Base-by-base conservation (phyloP, 2,888 invertebrate genomes). In the Agrilus mali region DNA sequence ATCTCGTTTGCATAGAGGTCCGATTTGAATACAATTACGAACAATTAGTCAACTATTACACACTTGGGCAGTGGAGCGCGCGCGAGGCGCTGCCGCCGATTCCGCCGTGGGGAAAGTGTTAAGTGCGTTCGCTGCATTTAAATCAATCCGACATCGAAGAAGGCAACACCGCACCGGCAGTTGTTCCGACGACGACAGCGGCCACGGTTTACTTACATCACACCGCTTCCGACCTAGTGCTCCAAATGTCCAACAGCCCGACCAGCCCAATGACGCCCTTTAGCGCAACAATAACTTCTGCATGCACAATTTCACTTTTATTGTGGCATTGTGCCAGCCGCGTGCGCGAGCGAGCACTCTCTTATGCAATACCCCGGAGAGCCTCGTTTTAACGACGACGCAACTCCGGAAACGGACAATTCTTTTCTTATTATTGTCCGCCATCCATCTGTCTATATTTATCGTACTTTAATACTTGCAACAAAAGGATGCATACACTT, bases 1-100 rank as follows among this genome's bases (percentile, higher is more conserved):
- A 46, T 50, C 52, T 50, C 49, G 60, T 63, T 64, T 63, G 57
- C 63, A 63, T 63, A 63, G 63, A 58, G 52, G 49, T 55, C 56
- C 58, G 52, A 60, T 63, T 62, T 60, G 59, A 63, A 63, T 61
- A 59, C 64, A 64, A 66, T 65, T 63, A 60, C 59, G 58, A 59
- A 58, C 60, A 63, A 65, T 65, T 65, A 65, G 61, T 55, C 50
- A 57, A 50, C 60, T 59, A 65, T 66, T 66, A 65, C 62, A 64
- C 64, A 65, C 60, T 63, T 65, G 65, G 61, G 51, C 55, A 57
- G 60, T 55, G 52, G 59, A 63, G 57, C 63, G 59, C 63, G 59
- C 48, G 50, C 50, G 54, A 51, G 47, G 50, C 38, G 46, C 47
- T 12, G 35, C 22, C 36, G 33, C 20, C 33, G 17, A 7, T 35